A percentile compares a stretch with the other conserved stretches of the same genome.
phyloP scores from a whole-genome alignment of 2,888 invertebrate genomes.

The Caenorhabditis japonica region DNA sequence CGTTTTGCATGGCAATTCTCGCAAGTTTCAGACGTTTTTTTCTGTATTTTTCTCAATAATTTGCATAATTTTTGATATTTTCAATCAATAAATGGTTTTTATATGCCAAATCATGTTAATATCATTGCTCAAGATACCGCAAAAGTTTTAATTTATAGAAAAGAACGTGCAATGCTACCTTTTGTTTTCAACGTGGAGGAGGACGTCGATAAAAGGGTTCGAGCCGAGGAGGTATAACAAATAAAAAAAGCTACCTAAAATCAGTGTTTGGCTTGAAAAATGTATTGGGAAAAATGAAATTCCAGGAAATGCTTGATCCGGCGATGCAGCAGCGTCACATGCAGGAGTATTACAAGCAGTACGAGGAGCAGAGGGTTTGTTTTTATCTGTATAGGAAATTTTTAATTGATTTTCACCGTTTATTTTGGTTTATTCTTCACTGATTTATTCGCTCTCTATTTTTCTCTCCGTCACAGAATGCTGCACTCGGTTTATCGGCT shows the following conservation, averaged over 20 bases:
- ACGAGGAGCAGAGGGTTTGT: conserved; percentile 45
- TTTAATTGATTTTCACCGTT: background rate
- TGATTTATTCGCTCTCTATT: background rate
- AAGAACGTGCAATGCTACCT: conserved; percentile 38
- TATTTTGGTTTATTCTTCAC: background rate
- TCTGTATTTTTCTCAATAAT: background rate
- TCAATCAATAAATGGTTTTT: conserved; percentile 10
- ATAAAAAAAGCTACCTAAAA: background rate
- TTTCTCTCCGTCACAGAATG: background rate
- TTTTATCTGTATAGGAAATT: background rate
- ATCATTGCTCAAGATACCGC: background rate
- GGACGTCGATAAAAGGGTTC: conserved; percentile 28
- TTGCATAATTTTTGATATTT: background rate
- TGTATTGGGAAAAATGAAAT: background rate
- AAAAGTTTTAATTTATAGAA: conserved; percentile 25
- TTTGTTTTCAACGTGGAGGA: conserved; percentile 47
- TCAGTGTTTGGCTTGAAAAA: background rate
- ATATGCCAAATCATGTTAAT: background rate
- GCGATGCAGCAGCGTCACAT: conserved; percentile 18
- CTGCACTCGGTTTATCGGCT: background rate
- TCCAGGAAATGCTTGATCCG: conserved; percentile 29
- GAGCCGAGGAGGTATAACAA: conserved; percentile 25
- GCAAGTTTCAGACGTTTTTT: no score
- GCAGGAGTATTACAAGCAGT: conserved; percentile 39
- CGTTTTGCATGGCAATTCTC: background rate